Evolutionary conservation across 1,140 invertebrate genomes (phyloP).

Genomic region (Drosophila funebris): DNA sequence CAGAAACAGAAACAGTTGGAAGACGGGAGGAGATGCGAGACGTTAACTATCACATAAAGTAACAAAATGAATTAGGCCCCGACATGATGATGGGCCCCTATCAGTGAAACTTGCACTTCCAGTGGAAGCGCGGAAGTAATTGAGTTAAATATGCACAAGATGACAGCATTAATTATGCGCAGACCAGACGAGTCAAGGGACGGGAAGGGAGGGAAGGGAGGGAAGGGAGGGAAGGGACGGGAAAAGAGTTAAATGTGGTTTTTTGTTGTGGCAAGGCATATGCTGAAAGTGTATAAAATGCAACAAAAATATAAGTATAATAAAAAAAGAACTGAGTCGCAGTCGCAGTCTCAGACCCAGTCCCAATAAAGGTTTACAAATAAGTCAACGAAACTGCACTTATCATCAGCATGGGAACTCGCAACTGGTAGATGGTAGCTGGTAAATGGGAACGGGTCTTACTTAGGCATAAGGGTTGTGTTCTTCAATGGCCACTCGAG

Average conservation of each 20-base stretch:
- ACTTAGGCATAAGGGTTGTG: slow-evolving; percentile 59
- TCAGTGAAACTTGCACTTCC: slow-evolving; percentile 45
- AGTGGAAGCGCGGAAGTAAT: slow-evolving; percentile 77
- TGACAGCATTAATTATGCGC: slow-evolving; percentile 80
- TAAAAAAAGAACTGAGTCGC: slow-evolving; percentile 32
- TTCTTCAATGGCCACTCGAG: slow-evolving; percentile 47
- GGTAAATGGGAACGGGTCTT: background rate
- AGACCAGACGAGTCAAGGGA: slow-evolving; percentile 12
- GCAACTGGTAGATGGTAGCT: slow-evolving; percentile 1
- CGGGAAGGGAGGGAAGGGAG: background rate
- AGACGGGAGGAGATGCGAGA: slow-evolving; percentile 42
- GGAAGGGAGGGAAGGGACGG: slow-evolving; percentile 9
- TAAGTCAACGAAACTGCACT: slow-evolving; percentile 52
- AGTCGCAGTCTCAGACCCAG: slow-evolving; percentile 1
- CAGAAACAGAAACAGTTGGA: slow-evolving; percentile 46
- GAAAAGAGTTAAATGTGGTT: slow-evolving; percentile 77
- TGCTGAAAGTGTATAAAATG: slow-evolving; percentile 31
- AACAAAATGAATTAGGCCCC: slow-evolving; percentile 74
- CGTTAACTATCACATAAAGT: slow-evolving; percentile 74
- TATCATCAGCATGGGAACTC: slow-evolving; percentile 64
- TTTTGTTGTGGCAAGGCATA: slow-evolving; percentile 58
- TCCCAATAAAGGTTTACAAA: slow-evolving; percentile 59
- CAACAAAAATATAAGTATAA: slow-evolving; percentile 23
- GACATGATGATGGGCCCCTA: slow-evolving; percentile 75
- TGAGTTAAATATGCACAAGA: slow-evolving; percentile 82